Evolutionary conservation across 2,888 invertebrate genomes (phyloP).

Genomic region (Hyposoter dolosus): DNA sequence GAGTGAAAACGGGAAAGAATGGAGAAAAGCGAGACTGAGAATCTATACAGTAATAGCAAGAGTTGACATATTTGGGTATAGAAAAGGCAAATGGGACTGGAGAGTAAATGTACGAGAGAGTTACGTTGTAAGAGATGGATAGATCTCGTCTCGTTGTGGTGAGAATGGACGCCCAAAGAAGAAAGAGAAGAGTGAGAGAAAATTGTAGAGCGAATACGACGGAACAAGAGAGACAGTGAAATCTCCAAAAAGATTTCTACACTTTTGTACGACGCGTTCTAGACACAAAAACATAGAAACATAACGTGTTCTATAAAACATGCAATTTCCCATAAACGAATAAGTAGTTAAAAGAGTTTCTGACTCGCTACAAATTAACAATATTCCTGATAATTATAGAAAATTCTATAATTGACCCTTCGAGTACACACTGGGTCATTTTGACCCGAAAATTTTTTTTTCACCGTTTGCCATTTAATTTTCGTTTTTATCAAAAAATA

Average conservation of each 20-base stretch:
- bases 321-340: background rate
- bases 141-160: constrained; percentile 42
- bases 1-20: constrained; percentile 17
- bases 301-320: background rate
- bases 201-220: constrained; percentile 12
- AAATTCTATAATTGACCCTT: background rate
- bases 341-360: background rate
- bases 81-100: constrained; percentile 54
- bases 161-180: constrained; percentile 23
- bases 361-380: background rate
- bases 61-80: constrained; percentile 33
- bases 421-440: too few species aligned
- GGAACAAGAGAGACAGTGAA: constrained; percentile 2
- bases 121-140: constrained; percentile 53
- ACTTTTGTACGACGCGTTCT: background rate
- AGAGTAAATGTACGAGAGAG: constrained; percentile 55
- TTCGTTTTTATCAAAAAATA: too few species aligned
- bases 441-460: too few species aligned
- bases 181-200: constrained; percentile 18
- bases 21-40: constrained; percentile 12
- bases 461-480: too few species aligned
- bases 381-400: background rate
- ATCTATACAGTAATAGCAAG: background rate
- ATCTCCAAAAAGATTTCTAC: constrained; percentile 21
- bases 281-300: background rate